Evolutionary conservation across 1,140 invertebrate genomes (phyloP).

Genomic region (Magallana angulata): DNA sequence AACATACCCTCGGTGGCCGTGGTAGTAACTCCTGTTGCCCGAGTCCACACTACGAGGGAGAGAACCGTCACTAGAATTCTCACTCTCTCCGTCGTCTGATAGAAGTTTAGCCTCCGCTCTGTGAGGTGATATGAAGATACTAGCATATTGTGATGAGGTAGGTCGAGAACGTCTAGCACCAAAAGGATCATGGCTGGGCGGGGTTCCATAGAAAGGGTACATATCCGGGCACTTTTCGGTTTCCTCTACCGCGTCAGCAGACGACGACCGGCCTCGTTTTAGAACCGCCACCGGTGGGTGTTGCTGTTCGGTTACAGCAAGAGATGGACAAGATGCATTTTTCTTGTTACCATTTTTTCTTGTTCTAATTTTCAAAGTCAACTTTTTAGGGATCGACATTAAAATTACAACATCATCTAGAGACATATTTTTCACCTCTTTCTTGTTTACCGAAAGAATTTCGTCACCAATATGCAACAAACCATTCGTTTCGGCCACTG

Average conservation of each 20-base stretch:
- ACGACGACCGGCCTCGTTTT: conserved; percentile 84
- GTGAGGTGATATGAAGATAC: conserved; percentile 76
- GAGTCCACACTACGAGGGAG: conserved; percentile 73
- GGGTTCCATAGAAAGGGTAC: conserved; percentile 72
- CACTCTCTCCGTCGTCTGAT: conserved; percentile 72
- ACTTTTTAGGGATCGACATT: conserved; percentile 97
- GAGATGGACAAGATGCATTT: conserved; percentile 76
- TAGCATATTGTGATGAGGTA: conserved; percentile 73
- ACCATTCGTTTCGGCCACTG: conserved; percentile 93
- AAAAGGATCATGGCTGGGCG: conserved; percentile 64
- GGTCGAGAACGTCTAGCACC: conserved; percentile 57
- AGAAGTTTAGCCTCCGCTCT: conserved; percentile 74
- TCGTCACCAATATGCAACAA: conserved; percentile 99
- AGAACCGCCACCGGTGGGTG: conserved; percentile 95
- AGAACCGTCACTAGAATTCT: conserved; percentile 75
- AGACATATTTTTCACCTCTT: conserved; percentile 98
- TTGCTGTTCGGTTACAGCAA: conserved; percentile 81
- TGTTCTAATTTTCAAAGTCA: conserved; percentile 92
- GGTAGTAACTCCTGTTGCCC: conserved; percentile 60
- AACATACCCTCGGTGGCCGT: conserved; percentile 65
- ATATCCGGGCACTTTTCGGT: conserved; percentile 89
- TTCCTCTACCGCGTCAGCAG: conserved; percentile 82
- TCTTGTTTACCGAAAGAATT: conserved; percentile 97
- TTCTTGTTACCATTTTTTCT: conserved; percentile 74
- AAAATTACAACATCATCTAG: conserved; percentile 99